Evolutionary conservation across 2,888 invertebrate genomes (phyloP), one percentile per base, ranked within the genome.

Genomic region (Cacoxenus indagator): DNA sequence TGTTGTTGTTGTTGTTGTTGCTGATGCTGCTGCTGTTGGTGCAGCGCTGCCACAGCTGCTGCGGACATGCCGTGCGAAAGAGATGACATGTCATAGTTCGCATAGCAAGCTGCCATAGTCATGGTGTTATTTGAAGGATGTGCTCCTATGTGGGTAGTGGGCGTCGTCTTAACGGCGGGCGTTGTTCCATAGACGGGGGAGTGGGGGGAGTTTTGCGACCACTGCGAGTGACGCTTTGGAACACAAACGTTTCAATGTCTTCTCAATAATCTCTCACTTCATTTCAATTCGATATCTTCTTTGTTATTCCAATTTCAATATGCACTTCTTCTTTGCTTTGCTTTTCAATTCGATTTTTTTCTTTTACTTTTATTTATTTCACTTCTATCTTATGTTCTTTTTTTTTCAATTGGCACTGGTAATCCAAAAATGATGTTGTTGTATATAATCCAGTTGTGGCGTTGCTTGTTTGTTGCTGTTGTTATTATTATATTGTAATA

Each of bases 81-180:
- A 57, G 87, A 80, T 69, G 87, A 83, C 85, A 88, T 84, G 79
- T 88, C 87, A 75, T 88, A 88, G 75, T 84, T 88, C 69, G 88
- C 85, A 80, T 87, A 88, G 70, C 88, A 88, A 67, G 88, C 87
- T 69, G 88, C 87, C 88, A 88, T 88, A 75, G 88, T 87, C 88
- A 88, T 87, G 69, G 69, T 76, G 71, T 59, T 54, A 31, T 64
- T 62, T 17, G n/a, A n/a, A n/a, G n/a, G 45, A 43, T n/a, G 45
- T 4, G 14, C 45, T n/a, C 45, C n/a, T 43, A 2, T 5, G 11
- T 43, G n/a, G 45, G 45, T 43, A n/a, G 45, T 46, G 62, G 37
- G 71, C 59, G 3, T 45, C 45, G 24, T 1, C 22, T 48, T 11
- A 55, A 37, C 26, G 54, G 29, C 24, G 46, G 67, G 24, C 14